These are phyloP conservation scores for Romanomermis culicivorax DNA, from an alignment of 2,888 invertebrate genomes.

Conservation along the genomic window DNA sequence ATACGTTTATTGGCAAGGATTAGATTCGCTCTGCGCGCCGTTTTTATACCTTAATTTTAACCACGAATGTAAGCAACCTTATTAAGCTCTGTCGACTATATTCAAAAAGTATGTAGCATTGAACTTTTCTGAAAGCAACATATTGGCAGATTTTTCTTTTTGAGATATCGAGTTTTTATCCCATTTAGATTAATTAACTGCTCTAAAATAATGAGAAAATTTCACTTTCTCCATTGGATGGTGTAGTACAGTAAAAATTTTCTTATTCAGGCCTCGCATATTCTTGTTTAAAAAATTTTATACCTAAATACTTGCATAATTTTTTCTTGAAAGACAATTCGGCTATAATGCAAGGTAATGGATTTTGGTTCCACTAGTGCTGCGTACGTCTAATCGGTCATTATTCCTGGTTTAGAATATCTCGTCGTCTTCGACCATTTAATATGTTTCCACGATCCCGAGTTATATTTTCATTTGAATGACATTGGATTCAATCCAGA, in stretches of 20 bases:
- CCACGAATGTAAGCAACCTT: slow-evolving; percentile 66
- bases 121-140: too few species aligned
- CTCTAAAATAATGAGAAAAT: too few species aligned
- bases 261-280: slow-evolving; percentile 75
- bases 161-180: too few species aligned
- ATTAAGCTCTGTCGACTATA: neutral
- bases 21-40: slow-evolving; percentile 90
- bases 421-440: slow-evolving; percentile 86
- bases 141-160: too few species aligned
- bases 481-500: slow-evolving; percentile 84
- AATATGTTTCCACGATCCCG: slow-evolving; percentile 81
- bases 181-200: too few species aligned
- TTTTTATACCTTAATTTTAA: slow-evolving; percentile 90
- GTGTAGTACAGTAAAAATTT: too few species aligned
- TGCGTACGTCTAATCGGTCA: too few species aligned
- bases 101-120: too few species aligned
- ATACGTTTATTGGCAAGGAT: slow-evolving; percentile 97
- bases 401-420: too few species aligned
- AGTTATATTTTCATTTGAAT: slow-evolving; percentile 65
- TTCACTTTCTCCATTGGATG: too few species aligned
- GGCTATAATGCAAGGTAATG: slow-evolving; percentile 55
- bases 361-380: neutral
- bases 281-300: slow-evolving; percentile 77
- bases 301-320: slow-evolving; percentile 82
- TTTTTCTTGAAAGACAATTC: slow-evolving; percentile 95